Percentiles rank a stretch among this genome's conserved stretches.
Evolutionary conservation across 1,140 invertebrate species (phyloP).

Genomic region (Lanistes nyassanus): DNA sequence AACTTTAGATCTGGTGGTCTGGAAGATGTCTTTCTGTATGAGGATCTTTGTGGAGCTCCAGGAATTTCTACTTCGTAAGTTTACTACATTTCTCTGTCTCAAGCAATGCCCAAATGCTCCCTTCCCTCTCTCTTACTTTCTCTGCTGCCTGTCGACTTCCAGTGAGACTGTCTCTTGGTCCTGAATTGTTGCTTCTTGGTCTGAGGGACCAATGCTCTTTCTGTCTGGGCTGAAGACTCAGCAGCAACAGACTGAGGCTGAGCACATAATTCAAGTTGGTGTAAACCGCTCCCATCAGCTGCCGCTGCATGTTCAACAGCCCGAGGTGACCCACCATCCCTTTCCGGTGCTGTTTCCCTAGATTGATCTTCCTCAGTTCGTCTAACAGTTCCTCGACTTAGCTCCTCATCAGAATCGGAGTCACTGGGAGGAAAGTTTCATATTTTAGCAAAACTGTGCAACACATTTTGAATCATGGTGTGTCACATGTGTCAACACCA

Average conservation of each 20-base stretch:
- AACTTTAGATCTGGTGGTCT: background rate
- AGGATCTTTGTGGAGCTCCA: background rate
- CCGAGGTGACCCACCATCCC: background rate
- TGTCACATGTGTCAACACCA: background rate
- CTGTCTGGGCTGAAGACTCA: too few species aligned
- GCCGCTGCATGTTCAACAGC: background rate
- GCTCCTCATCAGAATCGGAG: conserved; percentile 32
- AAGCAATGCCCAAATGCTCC: too few species aligned
- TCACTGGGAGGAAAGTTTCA: conserved; percentile 25
- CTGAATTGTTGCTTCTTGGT: too few species aligned
- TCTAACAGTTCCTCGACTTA: background rate
- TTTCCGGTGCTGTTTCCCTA: background rate
- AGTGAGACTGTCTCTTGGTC: too few species aligned
- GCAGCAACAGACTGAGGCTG: too few species aligned
- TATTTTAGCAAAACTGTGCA: too few species aligned
- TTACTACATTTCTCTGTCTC: too few species aligned
- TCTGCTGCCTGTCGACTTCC: too few species aligned
- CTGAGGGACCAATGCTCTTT: too few species aligned
- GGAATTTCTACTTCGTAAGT: background rate
- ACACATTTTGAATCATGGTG: too few species aligned
- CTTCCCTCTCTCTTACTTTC: too few species aligned
- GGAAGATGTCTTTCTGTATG: background rate
- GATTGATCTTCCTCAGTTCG: background rate
- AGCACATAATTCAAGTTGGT: background rate
- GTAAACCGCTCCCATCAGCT: background rate